phyloP scores from a whole-genome alignment of 2,888 invertebrate species.

The Branchellion lobata region DNA sequence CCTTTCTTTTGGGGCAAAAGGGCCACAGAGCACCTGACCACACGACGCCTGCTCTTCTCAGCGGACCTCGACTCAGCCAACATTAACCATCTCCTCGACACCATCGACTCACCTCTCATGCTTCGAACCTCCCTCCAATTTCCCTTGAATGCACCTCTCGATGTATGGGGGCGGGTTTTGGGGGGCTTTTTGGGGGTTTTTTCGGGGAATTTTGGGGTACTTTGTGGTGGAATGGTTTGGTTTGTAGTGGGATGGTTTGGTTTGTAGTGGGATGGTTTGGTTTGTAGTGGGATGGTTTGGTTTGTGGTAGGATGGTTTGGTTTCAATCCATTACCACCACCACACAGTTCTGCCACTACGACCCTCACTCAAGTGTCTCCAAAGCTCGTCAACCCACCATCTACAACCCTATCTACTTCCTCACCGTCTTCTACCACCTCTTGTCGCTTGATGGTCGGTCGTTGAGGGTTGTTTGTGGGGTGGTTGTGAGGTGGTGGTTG shows the following conservation, averaged over 20 bases:
- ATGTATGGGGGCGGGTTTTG: constrained; percentile 55
- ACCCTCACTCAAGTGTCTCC: background rate
- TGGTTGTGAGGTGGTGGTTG: too few species aligned
- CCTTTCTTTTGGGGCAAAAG: constrained; percentile 83
- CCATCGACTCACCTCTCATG: constrained; percentile 71
- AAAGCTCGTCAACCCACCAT: background rate
- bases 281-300: too few species aligned
- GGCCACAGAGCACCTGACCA: constrained; percentile 73
- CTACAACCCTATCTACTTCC: constrained; percentile 26
- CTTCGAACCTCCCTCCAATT: constrained; percentile 72
- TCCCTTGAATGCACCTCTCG: constrained; percentile 69
- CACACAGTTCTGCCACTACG: too few species aligned
- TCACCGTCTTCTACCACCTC: constrained; percentile 23
- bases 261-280: too few species aligned
- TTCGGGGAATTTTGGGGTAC: background rate
- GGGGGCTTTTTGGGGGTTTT: background rate
- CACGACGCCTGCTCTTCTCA: constrained; percentile 64
- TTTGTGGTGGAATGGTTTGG: too few species aligned
- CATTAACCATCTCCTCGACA: constrained; percentile 72
- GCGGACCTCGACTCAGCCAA: constrained; percentile 74
- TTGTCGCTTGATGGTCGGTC: background rate
- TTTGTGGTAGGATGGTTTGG: too few species aligned
- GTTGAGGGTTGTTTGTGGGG: too few species aligned
- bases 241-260: too few species aligned
- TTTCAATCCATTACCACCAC: background rate